These are phyloP conservation scores for Habropoda laboriosa DNA, from an alignment of 1,140 invertebrate genomes.

Conservation along the genomic window DNA sequence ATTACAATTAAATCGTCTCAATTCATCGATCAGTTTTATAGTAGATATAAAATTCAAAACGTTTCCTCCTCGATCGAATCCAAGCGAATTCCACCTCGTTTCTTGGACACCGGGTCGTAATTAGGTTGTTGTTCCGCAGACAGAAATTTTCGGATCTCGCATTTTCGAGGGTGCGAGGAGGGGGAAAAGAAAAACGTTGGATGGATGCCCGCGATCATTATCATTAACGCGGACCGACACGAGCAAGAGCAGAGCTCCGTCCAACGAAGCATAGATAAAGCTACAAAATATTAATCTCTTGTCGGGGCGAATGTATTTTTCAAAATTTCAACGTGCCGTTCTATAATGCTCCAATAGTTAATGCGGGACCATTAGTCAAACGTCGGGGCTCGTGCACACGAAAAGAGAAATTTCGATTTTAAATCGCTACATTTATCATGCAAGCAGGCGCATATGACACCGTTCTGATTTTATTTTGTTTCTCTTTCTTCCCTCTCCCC, in stretches of 20 bases:
- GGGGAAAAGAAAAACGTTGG: slow-evolving; percentile 46
- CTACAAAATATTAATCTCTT: slow-evolving; percentile 78
- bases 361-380: slow-evolving; percentile 82
- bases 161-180: too few species aligned
- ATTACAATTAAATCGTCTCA: too few species aligned
- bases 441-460: slow-evolving; percentile 82
- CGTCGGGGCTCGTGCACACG: slow-evolving; percentile 79
- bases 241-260: slow-evolving; percentile 20
- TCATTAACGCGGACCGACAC: slow-evolving; percentile 66
- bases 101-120: slow-evolving; percentile 12
- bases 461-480: slow-evolving; percentile 82
- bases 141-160: slow-evolving; percentile 10
- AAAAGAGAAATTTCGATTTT: slow-evolving; percentile 82
- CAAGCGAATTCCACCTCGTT: background rate
- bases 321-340: slow-evolving; percentile 79
- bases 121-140: slow-evolving; percentile 28
- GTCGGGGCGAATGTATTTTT: slow-evolving; percentile 80
- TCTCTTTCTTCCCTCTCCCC: slow-evolving; percentile 64
- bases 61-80: background rate
- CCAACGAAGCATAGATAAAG: slow-evolving; percentile 60
- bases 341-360: slow-evolving; percentile 81
- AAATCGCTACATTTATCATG: slow-evolving; percentile 83
- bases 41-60: background rate
- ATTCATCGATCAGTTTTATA: background rate
- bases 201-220: slow-evolving; percentile 60